These are phyloP conservation scores for Antedon bifida DNA, from an alignment of 35 echinoderm and acorn worm genomes.

Conservation along the genomic window DNA sequence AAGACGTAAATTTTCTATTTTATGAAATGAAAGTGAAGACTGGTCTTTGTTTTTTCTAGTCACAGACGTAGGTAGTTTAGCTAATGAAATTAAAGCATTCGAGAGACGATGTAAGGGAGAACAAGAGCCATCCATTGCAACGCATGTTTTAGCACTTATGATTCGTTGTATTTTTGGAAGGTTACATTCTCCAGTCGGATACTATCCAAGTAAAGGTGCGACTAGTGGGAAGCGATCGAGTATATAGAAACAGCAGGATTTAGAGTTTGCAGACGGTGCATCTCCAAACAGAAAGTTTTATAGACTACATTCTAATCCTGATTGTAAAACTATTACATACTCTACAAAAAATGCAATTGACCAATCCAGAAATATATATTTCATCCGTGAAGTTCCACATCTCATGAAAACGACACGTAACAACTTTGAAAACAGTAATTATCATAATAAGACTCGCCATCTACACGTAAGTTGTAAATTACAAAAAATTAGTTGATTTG, in stretches of 20 bases:
- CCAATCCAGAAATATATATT: no score
- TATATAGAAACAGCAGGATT: conserved; percentile 12
- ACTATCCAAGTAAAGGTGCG: not conserved
- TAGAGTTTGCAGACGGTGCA: conserved; percentile 27
- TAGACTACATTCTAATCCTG: not conserved
- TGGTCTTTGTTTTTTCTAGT: not conserved
- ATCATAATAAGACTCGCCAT: no score
- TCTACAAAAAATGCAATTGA: not conserved
- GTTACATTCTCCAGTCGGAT: not conserved
- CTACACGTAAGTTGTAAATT: conserved; percentile 3
- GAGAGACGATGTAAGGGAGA: conserved; percentile 7
- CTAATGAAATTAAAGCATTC: no score
- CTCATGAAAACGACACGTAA: no score
- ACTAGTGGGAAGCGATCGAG: not conserved
- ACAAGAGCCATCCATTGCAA: conserved; percentile 8
- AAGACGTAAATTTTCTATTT: not conserved
- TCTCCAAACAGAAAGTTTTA: conserved; percentile 39
- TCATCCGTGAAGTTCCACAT: no score
- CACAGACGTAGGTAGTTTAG: conserved; percentile 15
- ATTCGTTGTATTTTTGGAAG: conserved; percentile 23
- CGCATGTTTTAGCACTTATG: conserved; percentile 31
- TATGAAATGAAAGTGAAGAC: conserved; percentile 25
- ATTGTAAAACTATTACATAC: not conserved
- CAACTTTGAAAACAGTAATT: no score
- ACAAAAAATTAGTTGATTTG: no score